A percentile compares a stretch with the other conserved stretches of the same genome.
Conservation (phyloP, 2,797 vertebrate genomes). For the Neosalanx taihuensis region DNA sequence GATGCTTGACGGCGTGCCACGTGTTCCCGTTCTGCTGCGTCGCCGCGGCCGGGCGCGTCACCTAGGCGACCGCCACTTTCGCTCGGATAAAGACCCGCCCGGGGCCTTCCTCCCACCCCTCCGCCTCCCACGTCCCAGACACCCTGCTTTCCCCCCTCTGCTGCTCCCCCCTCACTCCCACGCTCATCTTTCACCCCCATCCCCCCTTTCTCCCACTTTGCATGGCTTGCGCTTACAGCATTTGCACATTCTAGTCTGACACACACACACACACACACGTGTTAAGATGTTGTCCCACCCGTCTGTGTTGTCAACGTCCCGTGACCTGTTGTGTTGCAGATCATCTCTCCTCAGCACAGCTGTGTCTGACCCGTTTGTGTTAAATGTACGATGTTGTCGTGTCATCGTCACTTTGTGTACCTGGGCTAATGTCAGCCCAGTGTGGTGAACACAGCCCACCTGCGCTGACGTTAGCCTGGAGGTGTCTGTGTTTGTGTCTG, state of each 20-base stretch:
- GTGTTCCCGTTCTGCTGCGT: not conserved
- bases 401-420: constrained; percentile 10
- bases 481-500: constrained; percentile 18
- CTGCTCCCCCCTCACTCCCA: constrained; percentile 23
- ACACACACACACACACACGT: constrained; percentile 7
- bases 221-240: constrained; percentile 58
- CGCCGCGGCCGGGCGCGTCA: not conserved
- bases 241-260: constrained; percentile 20
- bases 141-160: constrained; percentile 18
- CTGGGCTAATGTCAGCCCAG: constrained; percentile 41
- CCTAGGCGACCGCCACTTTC: not conserved
- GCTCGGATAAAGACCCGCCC: not conserved
- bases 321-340: constrained; percentile 1
- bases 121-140: constrained; percentile 22
- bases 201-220: constrained; percentile 43
- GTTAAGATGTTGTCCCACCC: not conserved
- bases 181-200: constrained; percentile 21
- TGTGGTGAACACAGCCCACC: constrained; percentile 16
- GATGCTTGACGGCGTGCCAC: no score
- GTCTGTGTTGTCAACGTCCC: not conserved
- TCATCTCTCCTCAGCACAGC: constrained; percentile 3
- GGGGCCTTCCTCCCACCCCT: not conserved
- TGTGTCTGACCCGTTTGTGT: constrained; percentile 7
- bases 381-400: constrained; percentile 3
- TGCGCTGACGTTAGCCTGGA: constrained; percentile 33